phyloP scores from a whole-genome alignment of 2,797 vertebrate genomes.

The Propithecus deckenii region DNA sequence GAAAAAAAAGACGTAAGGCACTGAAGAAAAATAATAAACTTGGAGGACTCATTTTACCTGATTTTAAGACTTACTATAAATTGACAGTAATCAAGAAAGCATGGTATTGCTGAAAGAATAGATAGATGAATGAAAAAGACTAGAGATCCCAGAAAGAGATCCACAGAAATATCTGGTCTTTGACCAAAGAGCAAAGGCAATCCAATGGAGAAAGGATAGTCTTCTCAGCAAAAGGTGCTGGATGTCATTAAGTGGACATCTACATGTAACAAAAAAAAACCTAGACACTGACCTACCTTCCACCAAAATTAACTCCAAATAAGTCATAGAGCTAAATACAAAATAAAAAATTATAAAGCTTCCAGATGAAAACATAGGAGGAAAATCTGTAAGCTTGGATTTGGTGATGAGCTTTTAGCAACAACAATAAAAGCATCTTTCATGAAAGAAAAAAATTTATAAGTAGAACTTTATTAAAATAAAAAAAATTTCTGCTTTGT shows the following conservation, averaged over 20 bases:
- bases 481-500: background rate
- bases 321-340: background rate
- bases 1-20: background rate
- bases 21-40: background rate
- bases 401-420: conserved; percentile 20
- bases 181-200: background rate
- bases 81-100: background rate
- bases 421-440: background rate
- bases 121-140: background rate
- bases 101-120: background rate
- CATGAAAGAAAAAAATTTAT: background rate
- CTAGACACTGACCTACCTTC: background rate
- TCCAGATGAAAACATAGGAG: background rate
- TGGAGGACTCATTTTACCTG: background rate
- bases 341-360: background rate
- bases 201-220: background rate
- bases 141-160: background rate
- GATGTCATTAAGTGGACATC: background rate
- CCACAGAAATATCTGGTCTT: background rate
- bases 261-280: background rate
- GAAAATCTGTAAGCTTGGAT: background rate
- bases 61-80: background rate
- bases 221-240: background rate
- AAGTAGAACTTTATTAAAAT: background rate
- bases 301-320: background rate